Percentiles rank a stretch among this genome's conserved stretches.
These are phyloP conservation scores for Tetrao urogallus DNA, from an alignment of 2,113 vertebrate species.

Conservation along the genomic window DNA sequence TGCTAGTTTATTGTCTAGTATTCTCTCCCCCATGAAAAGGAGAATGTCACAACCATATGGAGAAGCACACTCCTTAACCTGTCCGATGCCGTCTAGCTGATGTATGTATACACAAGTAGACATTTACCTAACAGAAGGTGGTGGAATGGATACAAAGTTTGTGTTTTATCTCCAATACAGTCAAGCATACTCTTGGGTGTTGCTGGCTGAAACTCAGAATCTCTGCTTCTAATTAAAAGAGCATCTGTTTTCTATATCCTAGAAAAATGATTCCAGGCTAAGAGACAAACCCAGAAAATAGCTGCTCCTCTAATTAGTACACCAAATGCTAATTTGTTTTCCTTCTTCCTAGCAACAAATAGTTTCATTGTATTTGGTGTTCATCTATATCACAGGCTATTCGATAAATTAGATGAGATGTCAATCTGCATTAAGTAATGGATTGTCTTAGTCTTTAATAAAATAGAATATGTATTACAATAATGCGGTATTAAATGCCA, in stretches of 20 bases:
- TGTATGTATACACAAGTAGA: neutral
- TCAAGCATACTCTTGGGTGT: neutral
- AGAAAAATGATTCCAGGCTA: slow-evolving; percentile 14
- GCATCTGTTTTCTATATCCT: slow-evolving; percentile 56
- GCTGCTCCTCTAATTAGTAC: neutral
- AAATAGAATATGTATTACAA: neutral
- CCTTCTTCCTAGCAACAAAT: neutral
- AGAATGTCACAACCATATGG: neutral
- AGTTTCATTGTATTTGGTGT: neutral
- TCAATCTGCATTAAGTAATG: neutral
- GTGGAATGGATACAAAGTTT: neutral
- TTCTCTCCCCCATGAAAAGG: neutral
- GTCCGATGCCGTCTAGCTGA: neutral
- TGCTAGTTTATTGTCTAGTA: neutral
- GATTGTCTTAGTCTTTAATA: neutral
- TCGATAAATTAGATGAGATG: neutral
- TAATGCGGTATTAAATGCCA: neutral
- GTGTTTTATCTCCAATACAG: neutral
- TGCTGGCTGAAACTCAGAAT: slow-evolving; percentile 31
- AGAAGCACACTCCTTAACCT: neutral
- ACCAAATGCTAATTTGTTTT: neutral
- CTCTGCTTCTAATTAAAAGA: slow-evolving; percentile 68
- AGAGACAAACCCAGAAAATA: slow-evolving; percentile 24
- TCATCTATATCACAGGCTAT: neutral
- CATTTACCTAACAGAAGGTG: slow-evolving; percentile 52